Evolutionary conservation across 2,113 vertebrate species (phyloP).

Genomic region (Sander lucioperca): DNA sequence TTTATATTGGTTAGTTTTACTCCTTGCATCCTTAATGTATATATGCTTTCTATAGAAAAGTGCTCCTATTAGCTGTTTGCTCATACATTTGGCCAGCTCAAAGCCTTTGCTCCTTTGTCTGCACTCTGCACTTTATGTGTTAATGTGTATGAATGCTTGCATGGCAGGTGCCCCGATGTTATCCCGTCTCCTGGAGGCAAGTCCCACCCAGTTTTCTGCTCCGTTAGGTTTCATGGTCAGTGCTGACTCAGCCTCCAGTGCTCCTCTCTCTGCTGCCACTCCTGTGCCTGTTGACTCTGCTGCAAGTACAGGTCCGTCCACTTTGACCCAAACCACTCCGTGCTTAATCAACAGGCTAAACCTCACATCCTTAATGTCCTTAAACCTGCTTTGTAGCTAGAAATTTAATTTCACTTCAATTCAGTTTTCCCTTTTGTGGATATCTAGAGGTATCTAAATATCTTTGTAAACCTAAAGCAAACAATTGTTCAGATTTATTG

Average conservation of each 20-base stretch:
- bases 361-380: background rate
- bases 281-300: slow-evolving; percentile 79
- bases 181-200: slow-evolving; percentile 97
- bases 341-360: background rate
- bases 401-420: background rate
- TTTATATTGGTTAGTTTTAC: slow-evolving; percentile 3
- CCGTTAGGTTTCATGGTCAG: slow-evolving; percentile 88
- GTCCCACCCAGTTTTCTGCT: slow-evolving; percentile 92
- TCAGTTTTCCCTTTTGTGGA: background rate
- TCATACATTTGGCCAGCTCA: background rate
- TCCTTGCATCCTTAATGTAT: slow-evolving; percentile 7
- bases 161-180: slow-evolving; percentile 95
- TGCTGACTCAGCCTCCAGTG: slow-evolving; percentile 61
- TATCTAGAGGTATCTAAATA: background rate
- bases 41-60: background rate
- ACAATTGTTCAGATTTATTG: background rate
- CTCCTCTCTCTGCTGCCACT: slow-evolving; percentile 85
- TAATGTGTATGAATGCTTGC: slow-evolving; percentile 15
- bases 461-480: background rate
- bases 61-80: slow-evolving; percentile 6
- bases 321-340: background rate
- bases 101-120: slow-evolving; percentile 4
- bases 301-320: slow-evolving; percentile 70
- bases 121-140: slow-evolving; percentile 7
- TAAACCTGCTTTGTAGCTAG: background rate